Evolutionary conservation across 2,888 invertebrate species (phyloP), one percentile per base, ranked within the genome.

Genomic region (Choreutis nemorana): DNA sequence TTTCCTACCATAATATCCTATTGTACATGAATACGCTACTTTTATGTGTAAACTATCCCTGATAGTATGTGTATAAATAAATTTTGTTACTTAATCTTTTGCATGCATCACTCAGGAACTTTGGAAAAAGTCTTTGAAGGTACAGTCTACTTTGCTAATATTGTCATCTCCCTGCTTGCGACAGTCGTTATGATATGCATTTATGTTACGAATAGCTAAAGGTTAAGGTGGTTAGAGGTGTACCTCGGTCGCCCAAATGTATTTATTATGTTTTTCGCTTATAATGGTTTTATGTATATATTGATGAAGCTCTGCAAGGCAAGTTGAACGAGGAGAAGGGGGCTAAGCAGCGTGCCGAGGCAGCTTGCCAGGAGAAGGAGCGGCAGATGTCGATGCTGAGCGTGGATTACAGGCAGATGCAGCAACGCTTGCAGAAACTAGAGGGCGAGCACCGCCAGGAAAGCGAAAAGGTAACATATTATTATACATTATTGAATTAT

Each of bases 331-430:
- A 94, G 60, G 97, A 97, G 68, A 94, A 94, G 59, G 83, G 84
- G 30, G 87, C 89, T 3, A 82, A 95, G 27, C 93, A 94, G 57
- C 88, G 91, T 44, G 88, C 93, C 0, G 97, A 97, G 59, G 82
- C 91, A 26, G 84, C 87, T 35, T 89, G 88, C 9, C 93, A 97
- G 67, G 95, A 96, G 61, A 91, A 93, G 50, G 97, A 97, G 60
- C 83, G 97, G 1, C 94, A 95, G 66, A 90, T 95, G 59, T 95
- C 93, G 7, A 96, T 96, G 91, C 81, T 97, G 16, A 90, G 91
- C 11, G 94, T 97, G 2, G 97, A 97, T 70, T 91, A 95, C 61
- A 82, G 94, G n/a, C 96, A 96, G 75, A 90, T 95, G 52, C 93
- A 94, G 55, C 90, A 94, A 56, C 85, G 93, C 33, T 68, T 96